Base-by-base conservation (phyloP, 2,797 vertebrate species). In the Hafferia zeledoni region DNA sequence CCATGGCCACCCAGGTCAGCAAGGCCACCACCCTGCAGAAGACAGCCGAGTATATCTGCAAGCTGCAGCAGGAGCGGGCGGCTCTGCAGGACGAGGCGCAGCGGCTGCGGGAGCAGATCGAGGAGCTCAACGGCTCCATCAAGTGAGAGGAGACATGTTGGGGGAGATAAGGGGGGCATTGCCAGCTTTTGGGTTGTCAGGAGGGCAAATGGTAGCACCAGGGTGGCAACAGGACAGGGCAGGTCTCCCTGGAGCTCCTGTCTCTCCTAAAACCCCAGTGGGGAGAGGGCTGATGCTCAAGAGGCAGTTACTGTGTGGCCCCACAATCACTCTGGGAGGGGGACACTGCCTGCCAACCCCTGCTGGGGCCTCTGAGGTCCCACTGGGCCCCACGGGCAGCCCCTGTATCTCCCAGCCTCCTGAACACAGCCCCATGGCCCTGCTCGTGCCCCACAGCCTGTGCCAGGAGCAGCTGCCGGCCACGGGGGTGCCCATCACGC, bases 21-120 rank as follows among this genome's bases (percentile, higher is more conserved):
- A 99, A 99, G 94, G 99, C 99, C 86, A 99, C 98, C 64, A 99
- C 99, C 0, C 95, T 99, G 97, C 99, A 99, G 96, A 99, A 99
- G 98, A 99, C 99, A 0, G 99, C 98, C 0, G 99, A 99, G 95
- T 99, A 99, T 96, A 99, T 99, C 94, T 95, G 97, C 83, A 99
- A 99, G 97, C 98, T 99, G 98, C 99, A 99, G 98, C 99, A 99
- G 97, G 99, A 99, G 95, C 97, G 99, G 56, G 93, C 98, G 0
- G 98, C 98, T 93, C 97, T 99, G 93, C 99, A 99, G n/a, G 99
- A 99, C 1, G 99, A 99, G 97, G 98, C 98, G 0, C 99, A 99
- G 96, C 98, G 97, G 70, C 98, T 99, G 56, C 89, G 98, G 71
- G 98, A 99, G 56, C 98, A 99, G 98, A 99, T 99, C 2, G 98